phyloP scores from a whole-genome alignment of 1,140 invertebrate genomes.

The Conopomorpha cramerella region DNA sequence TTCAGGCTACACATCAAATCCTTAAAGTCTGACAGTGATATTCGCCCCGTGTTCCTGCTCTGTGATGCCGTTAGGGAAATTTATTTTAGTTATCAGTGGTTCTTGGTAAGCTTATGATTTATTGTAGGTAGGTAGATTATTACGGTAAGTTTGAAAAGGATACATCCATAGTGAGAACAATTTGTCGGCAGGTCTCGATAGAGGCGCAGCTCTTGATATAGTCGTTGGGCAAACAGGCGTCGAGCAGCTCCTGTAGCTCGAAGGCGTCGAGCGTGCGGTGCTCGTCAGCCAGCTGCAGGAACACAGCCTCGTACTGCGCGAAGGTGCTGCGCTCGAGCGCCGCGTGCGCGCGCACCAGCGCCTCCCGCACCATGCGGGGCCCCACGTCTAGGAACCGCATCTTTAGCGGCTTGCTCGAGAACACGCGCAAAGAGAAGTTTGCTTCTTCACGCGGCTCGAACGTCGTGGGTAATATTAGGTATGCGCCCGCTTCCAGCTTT shows the following conservation, averaged over 20 bases:
- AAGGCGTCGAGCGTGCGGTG: conserved; percentile 88
- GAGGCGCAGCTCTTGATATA: conserved; percentile 94
- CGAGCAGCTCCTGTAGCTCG: conserved; percentile 88
- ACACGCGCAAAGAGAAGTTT: conserved; percentile 81
- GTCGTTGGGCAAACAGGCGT: conserved; percentile 92
- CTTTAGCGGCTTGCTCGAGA: conserved; percentile 80
- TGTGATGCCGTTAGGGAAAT: conserved; percentile 53
- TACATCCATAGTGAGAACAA: conserved; percentile 87
- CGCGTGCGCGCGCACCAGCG: conserved; percentile 73
- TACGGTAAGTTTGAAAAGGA: conserved; percentile 27
- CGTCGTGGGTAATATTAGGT: conserved; percentile 87
- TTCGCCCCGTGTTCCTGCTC: conserved; percentile 78
- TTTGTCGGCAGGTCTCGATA: conserved; percentile 89
- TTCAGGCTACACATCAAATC: conserved; percentile 91
- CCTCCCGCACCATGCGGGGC: conserved; percentile 73
- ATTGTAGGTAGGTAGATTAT: neutral
- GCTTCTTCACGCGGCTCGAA: conserved; percentile 91
- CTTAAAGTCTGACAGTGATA: conserved; percentile 87
- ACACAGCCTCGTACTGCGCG: conserved; percentile 87
- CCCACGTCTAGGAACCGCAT: conserved; percentile 80
- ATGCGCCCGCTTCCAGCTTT: conserved; percentile 81
- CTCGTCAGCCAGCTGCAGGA: conserved; percentile 88
- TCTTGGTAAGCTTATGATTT: neutral
- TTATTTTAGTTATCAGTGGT: neutral
- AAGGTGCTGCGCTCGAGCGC: conserved; percentile 72